Conservation (phyloP, 23 tunicate species). For the Styela clava region DNA sequence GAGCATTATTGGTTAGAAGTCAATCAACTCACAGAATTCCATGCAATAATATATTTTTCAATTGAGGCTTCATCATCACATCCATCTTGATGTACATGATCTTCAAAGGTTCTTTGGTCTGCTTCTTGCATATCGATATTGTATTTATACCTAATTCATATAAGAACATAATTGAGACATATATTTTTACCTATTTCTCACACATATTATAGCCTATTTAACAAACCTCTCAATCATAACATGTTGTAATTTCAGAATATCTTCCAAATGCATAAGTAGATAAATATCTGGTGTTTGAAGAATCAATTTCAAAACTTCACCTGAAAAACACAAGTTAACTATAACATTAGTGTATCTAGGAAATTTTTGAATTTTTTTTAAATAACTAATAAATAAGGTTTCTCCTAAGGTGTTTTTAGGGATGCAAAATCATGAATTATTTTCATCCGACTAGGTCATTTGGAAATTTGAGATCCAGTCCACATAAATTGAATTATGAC, state of each 20-base stretch:
- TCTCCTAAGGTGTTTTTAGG: neutral
- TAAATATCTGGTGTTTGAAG: slow-evolving; percentile 25
- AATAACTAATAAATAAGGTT: neutral
- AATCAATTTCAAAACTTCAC: slow-evolving; percentile 19
- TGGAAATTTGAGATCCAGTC: too few relatives aligned
- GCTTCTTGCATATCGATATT: slow-evolving; percentile 56
- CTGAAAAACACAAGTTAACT: neutral
- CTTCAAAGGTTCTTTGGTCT: slow-evolving; percentile 34
- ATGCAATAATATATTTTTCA: slow-evolving; percentile 32
- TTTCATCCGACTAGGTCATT: too few relatives aligned
- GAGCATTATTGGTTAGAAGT: neutral
- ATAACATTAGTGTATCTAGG: neutral
- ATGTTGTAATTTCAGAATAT: slow-evolving; percentile 18
- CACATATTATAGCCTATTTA: neutral
- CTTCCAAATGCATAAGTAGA: slow-evolving; percentile 13
- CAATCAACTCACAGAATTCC: slow-evolving; percentile 53
- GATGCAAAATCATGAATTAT: neutral
- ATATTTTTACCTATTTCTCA: neutral
- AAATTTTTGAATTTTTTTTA: neutral
- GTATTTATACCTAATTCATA: slow-evolving; percentile 60
- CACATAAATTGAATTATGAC: too few relatives aligned
- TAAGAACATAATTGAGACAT: neutral
- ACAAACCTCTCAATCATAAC: slow-evolving; percentile 35
- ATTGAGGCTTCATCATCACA: slow-evolving; percentile 19
- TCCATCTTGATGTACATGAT: slow-evolving; percentile 28